phyloP scores from a whole-genome alignment of 2,113 vertebrate species.

The Delphinus delphis region DNA sequence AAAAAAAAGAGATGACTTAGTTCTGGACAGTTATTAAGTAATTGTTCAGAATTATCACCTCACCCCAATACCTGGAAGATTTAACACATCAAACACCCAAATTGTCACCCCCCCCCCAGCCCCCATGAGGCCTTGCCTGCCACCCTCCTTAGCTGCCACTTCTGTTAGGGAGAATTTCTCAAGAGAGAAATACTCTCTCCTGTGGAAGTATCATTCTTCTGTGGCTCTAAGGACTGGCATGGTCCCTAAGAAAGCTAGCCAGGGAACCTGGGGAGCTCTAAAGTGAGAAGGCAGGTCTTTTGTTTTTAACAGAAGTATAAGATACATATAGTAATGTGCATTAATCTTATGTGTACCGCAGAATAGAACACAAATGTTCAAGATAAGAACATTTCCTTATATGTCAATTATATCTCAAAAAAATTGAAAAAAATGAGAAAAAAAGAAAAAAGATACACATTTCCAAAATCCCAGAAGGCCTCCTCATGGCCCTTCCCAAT shows the following conservation, averaged over 20 bases:
- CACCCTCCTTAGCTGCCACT: background rate
- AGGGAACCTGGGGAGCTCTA: background rate
- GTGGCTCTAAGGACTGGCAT: background rate
- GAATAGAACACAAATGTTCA: background rate
- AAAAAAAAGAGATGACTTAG: no score
- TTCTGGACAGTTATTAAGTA: background rate
- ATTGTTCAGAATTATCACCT: background rate
- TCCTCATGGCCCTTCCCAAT: background rate
- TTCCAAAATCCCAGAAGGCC: background rate
- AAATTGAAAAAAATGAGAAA: background rate
- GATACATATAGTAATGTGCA: background rate
- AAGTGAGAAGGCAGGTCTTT: background rate
- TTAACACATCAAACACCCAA: background rate
- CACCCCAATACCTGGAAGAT: background rate
- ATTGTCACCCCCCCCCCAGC: background rate
- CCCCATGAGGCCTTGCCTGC: background rate
- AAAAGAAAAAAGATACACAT: background rate
- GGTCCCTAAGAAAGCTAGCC: background rate
- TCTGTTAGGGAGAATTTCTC: background rate
- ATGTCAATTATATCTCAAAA: background rate
- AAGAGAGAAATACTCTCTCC: background rate
- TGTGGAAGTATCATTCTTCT: background rate
- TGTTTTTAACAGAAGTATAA: background rate
- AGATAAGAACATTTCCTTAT: background rate
- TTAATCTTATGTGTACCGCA: background rate